phyloP scores from a whole-genome alignment of 2,113 vertebrate species.

The Brienomyrus longianalis region DNA sequence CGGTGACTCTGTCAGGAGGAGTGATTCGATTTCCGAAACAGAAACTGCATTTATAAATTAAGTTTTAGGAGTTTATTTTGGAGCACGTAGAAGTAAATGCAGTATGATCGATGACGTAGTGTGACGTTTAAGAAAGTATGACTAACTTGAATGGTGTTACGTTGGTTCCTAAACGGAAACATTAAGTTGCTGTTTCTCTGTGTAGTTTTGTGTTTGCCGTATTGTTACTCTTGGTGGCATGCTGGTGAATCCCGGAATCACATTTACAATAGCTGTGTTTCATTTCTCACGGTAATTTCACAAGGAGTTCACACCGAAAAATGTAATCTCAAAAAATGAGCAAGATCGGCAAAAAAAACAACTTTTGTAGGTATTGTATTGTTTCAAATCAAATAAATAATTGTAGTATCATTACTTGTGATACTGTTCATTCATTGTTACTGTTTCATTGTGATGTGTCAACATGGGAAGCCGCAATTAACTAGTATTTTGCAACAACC shows the following conservation, averaged over 20 bases:
- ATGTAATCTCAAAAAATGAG: not conserved
- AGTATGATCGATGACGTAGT: not conserved
- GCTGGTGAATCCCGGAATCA: slow-evolving; percentile 28
- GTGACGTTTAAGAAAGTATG: not conserved
- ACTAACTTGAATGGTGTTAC: not conserved
- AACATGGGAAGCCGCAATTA: not conserved
- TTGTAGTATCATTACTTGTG: not conserved
- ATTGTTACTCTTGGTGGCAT: slow-evolving; percentile 25
- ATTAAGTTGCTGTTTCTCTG: slow-evolving; percentile 13
- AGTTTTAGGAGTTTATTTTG: not conserved
- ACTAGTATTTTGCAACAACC: not conserved
- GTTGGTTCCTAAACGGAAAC: slow-evolving; percentile 25
- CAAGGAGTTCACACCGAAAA: not conserved
- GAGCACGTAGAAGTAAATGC: not conserved
- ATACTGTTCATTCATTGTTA: not conserved
- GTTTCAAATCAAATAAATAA: not conserved
- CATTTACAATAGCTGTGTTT: not conserved
- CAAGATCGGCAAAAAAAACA: not conserved
- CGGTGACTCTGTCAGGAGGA: not conserved
- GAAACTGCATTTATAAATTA: not conserved
- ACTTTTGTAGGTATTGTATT: slow-evolving; percentile 6
- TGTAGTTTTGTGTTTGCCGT: not conserved
- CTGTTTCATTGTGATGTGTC: not conserved
- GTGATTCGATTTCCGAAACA: not conserved
- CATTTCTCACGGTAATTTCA: not conserved